phyloP scores from a whole-genome alignment of 1,140 invertebrate species.

The Lepidurus arcticus region DNA sequence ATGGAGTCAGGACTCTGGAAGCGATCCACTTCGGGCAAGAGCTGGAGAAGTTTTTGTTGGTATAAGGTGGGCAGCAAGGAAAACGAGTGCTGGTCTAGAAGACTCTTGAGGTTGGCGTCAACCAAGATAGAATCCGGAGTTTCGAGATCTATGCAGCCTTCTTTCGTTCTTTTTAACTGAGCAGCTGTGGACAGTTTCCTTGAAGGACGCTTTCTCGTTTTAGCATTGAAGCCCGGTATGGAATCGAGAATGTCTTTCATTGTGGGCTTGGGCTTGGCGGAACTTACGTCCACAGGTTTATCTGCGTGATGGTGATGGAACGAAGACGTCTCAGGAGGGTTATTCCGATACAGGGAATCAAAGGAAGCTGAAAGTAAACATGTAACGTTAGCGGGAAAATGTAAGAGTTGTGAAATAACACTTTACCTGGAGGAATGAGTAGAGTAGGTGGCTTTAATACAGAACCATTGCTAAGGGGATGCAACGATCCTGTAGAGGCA shows the following conservation, averaged over 20 bases:
- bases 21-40: conserved; percentile 85
- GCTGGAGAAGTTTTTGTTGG: conserved; percentile 83
- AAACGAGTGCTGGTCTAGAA: conserved; percentile 84
- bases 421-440: conserved; percentile 46
- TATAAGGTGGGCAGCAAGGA: conserved; percentile 76
- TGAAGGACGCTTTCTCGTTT: conserved; percentile 62
- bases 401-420: conserved; percentile 7
- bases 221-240: conserved; percentile 79
- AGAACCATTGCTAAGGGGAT: conserved; percentile 51
- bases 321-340: conserved; percentile 28
- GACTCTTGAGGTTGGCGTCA: conserved; percentile 78
- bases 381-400: conserved; percentile 4
- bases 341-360: conserved; percentile 27
- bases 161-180: conserved; percentile 83
- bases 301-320: conserved; percentile 44
- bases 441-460: conserved; percentile 64
- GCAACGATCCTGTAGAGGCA: conserved; percentile 57
- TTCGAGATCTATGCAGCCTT: conserved; percentile 89
- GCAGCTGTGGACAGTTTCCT: conserved; percentile 82
- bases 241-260: conserved; percentile 82
- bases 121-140: conserved; percentile 94
- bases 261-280: conserved; percentile 42
- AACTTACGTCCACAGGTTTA: conserved; percentile 40
- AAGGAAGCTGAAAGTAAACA: conserved; percentile 26
- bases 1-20: conserved; percentile 46